A percentile compares a stretch with the other conserved stretches of the same genome.
Conservation (phyloP, 2,888 invertebrate genomes). For the Apodemia mormo region DNA sequence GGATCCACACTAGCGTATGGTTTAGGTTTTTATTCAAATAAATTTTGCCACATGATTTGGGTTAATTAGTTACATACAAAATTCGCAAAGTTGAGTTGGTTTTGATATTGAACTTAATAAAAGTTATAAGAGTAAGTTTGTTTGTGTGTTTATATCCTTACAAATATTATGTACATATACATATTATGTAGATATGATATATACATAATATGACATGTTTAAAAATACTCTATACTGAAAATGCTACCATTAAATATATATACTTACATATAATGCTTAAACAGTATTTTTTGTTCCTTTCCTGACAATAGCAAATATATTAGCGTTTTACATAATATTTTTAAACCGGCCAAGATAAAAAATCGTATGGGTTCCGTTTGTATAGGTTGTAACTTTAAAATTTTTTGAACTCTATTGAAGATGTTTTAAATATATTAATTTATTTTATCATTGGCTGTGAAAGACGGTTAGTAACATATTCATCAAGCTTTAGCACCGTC, state of each 20-base stretch:
- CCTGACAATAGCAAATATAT: constrained; percentile 20
- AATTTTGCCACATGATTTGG: not conserved
- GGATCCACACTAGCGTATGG: not conserved
- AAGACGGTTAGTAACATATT: constrained; percentile 18
- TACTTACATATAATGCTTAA: not conserved
- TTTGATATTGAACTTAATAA: not conserved
- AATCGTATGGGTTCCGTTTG: constrained; percentile 23
- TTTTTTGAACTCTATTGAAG: constrained; percentile 18
- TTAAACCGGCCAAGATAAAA: constrained; percentile 19
- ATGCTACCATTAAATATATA: not conserved
- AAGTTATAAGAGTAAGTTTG: not conserved
- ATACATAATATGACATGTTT: no score
- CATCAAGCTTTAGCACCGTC: constrained; percentile 17
- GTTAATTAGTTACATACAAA: not conserved
- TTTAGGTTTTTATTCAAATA: not conserved
- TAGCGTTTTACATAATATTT: constrained; percentile 4
- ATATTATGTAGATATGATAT: not conserved
- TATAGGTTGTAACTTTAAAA: constrained; percentile 19
- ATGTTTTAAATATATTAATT: constrained; percentile 23
- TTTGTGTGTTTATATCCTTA: not conserved
- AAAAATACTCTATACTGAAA: not conserved
- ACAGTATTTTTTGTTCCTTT: constrained; percentile 23
- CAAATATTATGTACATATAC: not conserved
- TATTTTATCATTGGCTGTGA: constrained; percentile 29
- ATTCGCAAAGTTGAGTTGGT: not conserved